Percentiles rank a stretch among this genome's conserved stretches.
phyloP scores from a whole-genome alignment of 2,113 vertebrate species.

The Manacus vitellinus region DNA sequence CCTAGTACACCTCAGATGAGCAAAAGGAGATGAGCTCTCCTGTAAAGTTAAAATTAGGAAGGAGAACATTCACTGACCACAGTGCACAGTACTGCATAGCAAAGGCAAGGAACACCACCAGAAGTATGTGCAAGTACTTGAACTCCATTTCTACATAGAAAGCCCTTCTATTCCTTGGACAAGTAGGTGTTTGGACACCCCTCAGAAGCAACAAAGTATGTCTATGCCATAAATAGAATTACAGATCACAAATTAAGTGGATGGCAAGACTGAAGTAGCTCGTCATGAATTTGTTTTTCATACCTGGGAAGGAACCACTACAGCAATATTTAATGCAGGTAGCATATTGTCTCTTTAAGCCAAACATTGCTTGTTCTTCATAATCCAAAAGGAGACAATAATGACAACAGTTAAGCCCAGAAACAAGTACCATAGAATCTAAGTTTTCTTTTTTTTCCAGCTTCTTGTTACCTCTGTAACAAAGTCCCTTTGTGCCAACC shows the following conservation, averaged over 20 bases:
- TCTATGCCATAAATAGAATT: background rate
- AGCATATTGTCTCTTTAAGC: background rate
- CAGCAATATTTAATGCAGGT: background rate
- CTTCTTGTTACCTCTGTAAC: background rate
- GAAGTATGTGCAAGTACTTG: background rate
- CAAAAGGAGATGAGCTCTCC: background rate
- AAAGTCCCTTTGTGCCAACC: background rate
- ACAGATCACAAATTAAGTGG: background rate
- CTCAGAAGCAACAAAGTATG: background rate
- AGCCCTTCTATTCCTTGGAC: background rate
- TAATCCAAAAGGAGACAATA: background rate
- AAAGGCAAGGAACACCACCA: background rate
- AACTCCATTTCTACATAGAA: background rate
- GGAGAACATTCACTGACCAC: background rate
- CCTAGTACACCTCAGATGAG: background rate
- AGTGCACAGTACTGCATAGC: background rate
- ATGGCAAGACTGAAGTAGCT: background rate
- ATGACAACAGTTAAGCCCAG: background rate
- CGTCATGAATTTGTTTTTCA: background rate
- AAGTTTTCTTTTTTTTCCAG: background rate
- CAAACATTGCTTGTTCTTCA: background rate
- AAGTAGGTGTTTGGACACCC: background rate
- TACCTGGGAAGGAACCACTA: background rate
- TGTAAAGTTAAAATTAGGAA: background rate
- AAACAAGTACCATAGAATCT: background rate